Evolutionary conservation across 1,140 invertebrate species (phyloP).

Genomic region (Hetaerina americana): DNA sequence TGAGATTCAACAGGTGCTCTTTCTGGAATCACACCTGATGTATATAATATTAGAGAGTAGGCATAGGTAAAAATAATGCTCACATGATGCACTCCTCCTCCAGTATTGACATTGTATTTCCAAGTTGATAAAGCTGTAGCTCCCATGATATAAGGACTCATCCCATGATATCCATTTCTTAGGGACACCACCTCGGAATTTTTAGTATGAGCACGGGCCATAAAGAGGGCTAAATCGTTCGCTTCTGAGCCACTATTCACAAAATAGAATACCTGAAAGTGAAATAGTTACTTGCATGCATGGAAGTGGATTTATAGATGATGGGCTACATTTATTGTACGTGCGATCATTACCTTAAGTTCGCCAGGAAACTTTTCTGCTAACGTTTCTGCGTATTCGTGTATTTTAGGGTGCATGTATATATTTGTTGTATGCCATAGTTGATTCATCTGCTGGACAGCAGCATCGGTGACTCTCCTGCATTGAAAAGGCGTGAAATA

Average conservation of each 20-base stretch:
- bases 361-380: conserved; percentile 67
- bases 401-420: conserved; percentile 78
- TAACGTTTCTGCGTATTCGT: conserved; percentile 80
- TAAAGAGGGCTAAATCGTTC: conserved; percentile 81
- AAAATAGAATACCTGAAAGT: conserved; percentile 65
- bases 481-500: conserved; percentile 18
- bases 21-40: no score
- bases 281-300: conserved; percentile 5
- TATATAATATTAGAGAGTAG: no score
- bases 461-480: conserved; percentile 62
- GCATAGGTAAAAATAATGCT: no score
- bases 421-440: conserved; percentile 88
- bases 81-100: conserved; percentile 74
- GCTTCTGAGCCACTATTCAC: conserved; percentile 96
- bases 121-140: conserved; percentile 69
- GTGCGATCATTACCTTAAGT: conserved; percentile 49
- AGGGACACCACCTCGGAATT: conserved; percentile 76
- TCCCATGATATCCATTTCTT: conserved; percentile 82
- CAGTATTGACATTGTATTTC: conserved; percentile 58
- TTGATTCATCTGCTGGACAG: conserved; percentile 61
- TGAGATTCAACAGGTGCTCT: no score
- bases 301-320: neutral
- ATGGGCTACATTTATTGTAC: neutral
- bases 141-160: conserved; percentile 67
- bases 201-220: conserved; percentile 74